Conservation (phyloP, 2,113 vertebrate species). For the Talpa occidentalis region DNA sequence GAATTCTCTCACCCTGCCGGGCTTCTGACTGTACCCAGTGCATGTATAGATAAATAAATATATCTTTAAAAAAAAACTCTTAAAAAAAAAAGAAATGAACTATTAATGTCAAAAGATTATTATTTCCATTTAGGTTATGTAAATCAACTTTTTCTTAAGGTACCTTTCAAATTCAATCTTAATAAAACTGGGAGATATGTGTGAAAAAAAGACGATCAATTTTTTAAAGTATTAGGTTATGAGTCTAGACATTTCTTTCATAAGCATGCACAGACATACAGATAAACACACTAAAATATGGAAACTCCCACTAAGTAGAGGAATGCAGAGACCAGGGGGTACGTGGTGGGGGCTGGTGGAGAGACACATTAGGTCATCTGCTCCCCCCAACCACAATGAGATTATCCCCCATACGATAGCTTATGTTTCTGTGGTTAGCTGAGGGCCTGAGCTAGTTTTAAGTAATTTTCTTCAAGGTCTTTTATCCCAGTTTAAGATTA, state of each 20-base stretch:
- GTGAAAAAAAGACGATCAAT: not conserved
- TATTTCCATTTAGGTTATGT: conserved; percentile 17
- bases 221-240: not conserved
- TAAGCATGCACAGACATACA: not conserved
- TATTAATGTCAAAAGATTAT: not conserved
- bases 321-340: not conserved
- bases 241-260: not conserved
- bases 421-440: conserved; percentile 68
- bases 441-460: conserved; percentile 49
- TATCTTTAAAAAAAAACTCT: no score
- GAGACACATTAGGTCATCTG: not conserved
- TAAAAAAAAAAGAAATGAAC: conserved; percentile 39
- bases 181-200: not conserved
- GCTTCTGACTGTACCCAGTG: no score
- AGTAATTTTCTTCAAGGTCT: conserved; percentile 63
- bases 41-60: no score
- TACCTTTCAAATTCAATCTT: not conserved
- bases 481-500: conserved; percentile 60
- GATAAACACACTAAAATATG: not conserved
- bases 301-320: not conserved
- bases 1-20: no score
- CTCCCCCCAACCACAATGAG: not conserved
- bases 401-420: conserved; percentile 43
- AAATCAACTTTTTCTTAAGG: not conserved
- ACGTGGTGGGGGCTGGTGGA: not conserved